Evolutionary conservation across 1,140 invertebrate species (phyloP).

Genomic region (Lasioglossum albipes): DNA sequence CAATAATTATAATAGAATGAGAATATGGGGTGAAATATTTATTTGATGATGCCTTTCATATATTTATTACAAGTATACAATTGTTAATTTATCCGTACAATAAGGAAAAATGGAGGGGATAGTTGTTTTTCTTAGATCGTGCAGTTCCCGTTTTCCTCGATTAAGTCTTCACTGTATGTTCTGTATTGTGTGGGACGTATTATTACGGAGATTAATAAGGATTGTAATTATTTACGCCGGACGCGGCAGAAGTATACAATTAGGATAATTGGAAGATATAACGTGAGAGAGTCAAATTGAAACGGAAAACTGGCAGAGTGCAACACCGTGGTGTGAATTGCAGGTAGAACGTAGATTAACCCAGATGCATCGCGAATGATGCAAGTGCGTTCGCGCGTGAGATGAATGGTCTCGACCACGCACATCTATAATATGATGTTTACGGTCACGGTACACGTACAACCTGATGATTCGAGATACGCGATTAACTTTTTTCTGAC

Average conservation of each 20-base stretch:
- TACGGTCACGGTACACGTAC: no score
- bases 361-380: conserved; percentile 46
- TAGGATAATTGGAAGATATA: conserved; percentile 9
- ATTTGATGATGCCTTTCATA: no score
- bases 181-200: no score
- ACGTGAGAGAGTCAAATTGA: neutral
- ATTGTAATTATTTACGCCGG: neutral
- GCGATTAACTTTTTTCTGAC: neutral
- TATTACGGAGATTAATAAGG: neutral
- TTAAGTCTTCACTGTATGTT: no score
- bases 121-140: no score
- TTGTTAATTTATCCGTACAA: no score
- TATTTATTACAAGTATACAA: no score
- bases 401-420: neutral
- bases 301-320: neutral
- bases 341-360: conserved; percentile 27
- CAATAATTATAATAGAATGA: no score
- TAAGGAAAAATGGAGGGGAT: no score
- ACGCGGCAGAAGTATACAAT: neutral
- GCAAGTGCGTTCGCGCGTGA: conserved; percentile 34
- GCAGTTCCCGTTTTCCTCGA: no score
- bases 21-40: no score
- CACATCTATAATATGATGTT: neutral
- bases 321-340: conserved; percentile 10
- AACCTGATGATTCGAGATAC: neutral